A percentile compares a stretch with the other conserved stretches of the same genome.
Evolutionary conservation across 2,888 invertebrate species (phyloP).

Genomic region (Branchipolynoe longqiensis): DNA sequence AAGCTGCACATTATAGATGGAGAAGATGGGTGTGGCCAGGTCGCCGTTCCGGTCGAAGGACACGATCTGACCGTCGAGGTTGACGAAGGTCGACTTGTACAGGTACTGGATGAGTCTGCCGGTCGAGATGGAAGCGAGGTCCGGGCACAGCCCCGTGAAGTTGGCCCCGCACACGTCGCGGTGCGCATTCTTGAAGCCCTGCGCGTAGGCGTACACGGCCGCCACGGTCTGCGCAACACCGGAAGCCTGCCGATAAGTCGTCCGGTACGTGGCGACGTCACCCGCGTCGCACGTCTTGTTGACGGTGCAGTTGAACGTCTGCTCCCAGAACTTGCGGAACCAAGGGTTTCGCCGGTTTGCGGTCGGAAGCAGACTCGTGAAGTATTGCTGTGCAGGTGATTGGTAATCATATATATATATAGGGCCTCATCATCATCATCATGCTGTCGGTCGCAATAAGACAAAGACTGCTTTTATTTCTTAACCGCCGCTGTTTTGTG

Average conservation of each 20-base stretch:
- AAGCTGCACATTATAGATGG: constrained; percentile 53
- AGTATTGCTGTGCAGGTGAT: constrained; percentile 51
- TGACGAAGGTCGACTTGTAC: constrained; percentile 42
- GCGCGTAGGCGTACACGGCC: constrained; percentile 53
- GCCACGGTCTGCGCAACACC: constrained; percentile 44
- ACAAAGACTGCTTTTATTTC: no score
- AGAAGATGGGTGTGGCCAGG: constrained; percentile 18
- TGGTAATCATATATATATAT: no score
- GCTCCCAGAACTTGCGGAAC: constrained; percentile 54
- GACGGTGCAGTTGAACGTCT: constrained; percentile 55
- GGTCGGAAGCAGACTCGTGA: constrained; percentile 34
- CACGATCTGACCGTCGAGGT: constrained; percentile 53
- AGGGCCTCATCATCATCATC: no score
- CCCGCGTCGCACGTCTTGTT: constrained; percentile 31
- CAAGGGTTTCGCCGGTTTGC: constrained; percentile 50
- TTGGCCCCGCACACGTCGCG: constrained; percentile 31
- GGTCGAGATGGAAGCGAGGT: constrained; percentile 32
- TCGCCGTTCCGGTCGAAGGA: constrained; percentile 44
- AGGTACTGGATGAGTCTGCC: constrained; percentile 35
- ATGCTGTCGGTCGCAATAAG: no score
- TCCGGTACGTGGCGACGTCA: constrained; percentile 17
- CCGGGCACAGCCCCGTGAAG: constrained; percentile 30
- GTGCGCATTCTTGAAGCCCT: constrained; percentile 48
- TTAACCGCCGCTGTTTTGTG: no score
- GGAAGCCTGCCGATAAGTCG: constrained; percentile 28